Percentiles rank a stretch among this genome's conserved stretches.
phyloP scores from a whole-genome alignment of 2,113 vertebrate species.

The Alligator mississippiensis region DNA sequence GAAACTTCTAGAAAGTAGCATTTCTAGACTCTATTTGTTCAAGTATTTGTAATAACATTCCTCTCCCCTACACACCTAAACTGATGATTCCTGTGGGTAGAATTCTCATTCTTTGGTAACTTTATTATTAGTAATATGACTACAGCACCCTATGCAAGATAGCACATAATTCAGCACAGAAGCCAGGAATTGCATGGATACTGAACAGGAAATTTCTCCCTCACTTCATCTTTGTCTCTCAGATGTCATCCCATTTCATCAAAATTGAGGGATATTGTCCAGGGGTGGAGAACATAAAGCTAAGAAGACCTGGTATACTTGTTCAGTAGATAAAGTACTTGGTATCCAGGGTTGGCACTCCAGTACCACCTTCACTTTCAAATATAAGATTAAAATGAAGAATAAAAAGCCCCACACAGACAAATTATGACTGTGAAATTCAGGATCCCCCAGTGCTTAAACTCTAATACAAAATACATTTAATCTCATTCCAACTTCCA shows the following conservation, averaged over 20 bases:
- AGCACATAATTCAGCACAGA: not conserved
- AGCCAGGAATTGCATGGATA: not conserved
- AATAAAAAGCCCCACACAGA: not conserved
- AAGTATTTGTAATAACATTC: not conserved
- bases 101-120: not conserved
- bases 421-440: conserved; percentile 12
- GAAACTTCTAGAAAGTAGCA: not conserved
- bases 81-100: not conserved
- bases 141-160: not conserved
- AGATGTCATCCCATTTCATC: not conserved
- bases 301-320: conserved; percentile 16
- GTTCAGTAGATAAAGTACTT: conserved; percentile 26
- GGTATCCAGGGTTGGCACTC: not conserved
- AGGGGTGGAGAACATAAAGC: conserved; percentile 16
- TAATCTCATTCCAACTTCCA: conserved; percentile 17
- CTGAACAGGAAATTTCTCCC: not conserved
- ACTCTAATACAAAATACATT: not conserved
- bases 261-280: not conserved
- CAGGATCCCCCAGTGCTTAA: not conserved
- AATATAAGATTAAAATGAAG: conserved; percentile 23
- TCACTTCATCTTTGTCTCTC: not conserved
- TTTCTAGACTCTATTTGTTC: not conserved
- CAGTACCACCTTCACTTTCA: conserved; percentile 10
- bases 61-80: not conserved
- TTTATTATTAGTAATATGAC: not conserved